These are phyloP conservation scores for Cyanistes caeruleus DNA, from an alignment of 2,113 vertebrate species.

Conservation along the genomic window DNA sequence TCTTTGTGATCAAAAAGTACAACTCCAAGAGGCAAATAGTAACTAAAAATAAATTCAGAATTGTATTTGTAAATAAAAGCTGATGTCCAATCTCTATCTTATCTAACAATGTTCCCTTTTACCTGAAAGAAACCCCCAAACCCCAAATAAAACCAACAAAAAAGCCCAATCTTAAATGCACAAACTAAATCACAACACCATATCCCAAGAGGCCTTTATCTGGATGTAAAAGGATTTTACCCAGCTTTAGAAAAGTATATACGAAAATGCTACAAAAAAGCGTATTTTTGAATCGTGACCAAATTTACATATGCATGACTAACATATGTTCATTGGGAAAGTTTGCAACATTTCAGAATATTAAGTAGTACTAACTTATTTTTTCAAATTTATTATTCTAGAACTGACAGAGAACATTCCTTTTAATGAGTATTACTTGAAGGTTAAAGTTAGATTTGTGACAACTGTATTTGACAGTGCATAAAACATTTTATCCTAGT, in stretches of 20 bases:
- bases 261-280: neutral
- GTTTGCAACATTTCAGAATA: neutral
- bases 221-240: neutral
- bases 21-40: neutral
- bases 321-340: neutral
- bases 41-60: conserved; percentile 3
- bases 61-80: neutral
- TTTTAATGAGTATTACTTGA: neutral
- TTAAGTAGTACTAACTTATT: neutral
- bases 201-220: neutral
- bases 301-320: conserved; percentile 7
- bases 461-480: neutral
- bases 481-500: neutral
- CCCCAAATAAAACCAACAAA: neutral
- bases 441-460: neutral
- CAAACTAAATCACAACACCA: neutral
- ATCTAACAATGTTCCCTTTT: neutral
- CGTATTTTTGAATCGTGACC: neutral
- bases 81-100: neutral
- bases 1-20: neutral
- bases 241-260: neutral
- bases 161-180: neutral
- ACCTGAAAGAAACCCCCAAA: neutral
- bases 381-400: neutral
- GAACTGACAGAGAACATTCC: neutral